Conservation (phyloP, 2,797 vertebrate species). For the Falco columbarius region DNA sequence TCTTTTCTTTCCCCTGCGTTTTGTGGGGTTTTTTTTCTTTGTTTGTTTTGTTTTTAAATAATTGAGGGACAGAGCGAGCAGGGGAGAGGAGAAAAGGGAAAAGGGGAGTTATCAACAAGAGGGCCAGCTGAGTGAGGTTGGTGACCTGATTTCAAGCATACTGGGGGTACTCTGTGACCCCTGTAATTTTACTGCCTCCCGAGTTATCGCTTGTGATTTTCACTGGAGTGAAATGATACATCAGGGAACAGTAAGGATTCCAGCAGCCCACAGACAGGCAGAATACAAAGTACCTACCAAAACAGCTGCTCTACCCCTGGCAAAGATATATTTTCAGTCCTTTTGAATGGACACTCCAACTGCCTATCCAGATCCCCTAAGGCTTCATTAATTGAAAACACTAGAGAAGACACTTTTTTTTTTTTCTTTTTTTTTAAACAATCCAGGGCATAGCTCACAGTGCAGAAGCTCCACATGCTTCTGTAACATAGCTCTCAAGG, state of each 20-base stretch:
- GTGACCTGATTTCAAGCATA: slow-evolving; percentile 22
- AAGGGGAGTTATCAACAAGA: slow-evolving; percentile 21
- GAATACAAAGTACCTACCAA: slow-evolving; percentile 28
- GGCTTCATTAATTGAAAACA: background rate
- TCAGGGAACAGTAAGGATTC: slow-evolving; percentile 31
- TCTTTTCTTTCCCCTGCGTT: background rate
- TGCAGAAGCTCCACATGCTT: background rate
- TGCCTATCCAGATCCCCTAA: background rate
- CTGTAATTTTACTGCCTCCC: slow-evolving; percentile 53
- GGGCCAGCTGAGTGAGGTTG: slow-evolving; percentile 41
- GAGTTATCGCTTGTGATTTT: slow-evolving; percentile 63
- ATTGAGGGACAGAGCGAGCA: background rate
- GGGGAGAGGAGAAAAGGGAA: background rate
- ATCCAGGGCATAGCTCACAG: background rate
- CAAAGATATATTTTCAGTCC: slow-evolving; percentile 8
- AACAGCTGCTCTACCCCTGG: background rate
- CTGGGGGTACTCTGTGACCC: background rate
- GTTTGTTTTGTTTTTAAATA: background rate
- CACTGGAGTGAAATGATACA: slow-evolving; percentile 45
- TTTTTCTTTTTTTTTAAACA: background rate
- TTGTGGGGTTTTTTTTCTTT: background rate
- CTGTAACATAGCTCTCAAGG: background rate
- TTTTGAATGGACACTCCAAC: slow-evolving; percentile 1
- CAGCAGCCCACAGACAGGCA: slow-evolving; percentile 20
- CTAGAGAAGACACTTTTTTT: background rate